Evolutionary conservation across 2,797 vertebrate genomes (phyloP), one percentile per base, ranked within the genome.

Genomic region (Octomys mimax): DNA sequence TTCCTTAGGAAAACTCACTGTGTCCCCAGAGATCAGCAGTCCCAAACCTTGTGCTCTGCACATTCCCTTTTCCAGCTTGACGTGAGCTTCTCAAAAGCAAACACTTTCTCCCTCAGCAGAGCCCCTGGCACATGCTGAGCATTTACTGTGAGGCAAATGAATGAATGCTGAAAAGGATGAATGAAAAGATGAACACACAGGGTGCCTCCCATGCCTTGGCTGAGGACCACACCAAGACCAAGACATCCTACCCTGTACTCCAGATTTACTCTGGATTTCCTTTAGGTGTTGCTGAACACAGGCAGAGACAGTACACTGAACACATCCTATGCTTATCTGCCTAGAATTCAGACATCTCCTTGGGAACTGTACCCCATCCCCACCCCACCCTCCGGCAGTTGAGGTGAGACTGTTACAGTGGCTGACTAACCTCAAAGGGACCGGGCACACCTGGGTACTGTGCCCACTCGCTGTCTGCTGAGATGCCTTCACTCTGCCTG

Each of bases 91-190:
- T 93, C 86, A 57, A 81, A 81, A 70, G 86, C 75, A 84, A 46
- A 24, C 66, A 46, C 54, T 68, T 87, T 82, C 78, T 36, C 87
- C 33, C 70, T 87, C 49, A 54, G 10, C 79, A 94, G 87, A 94
- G 61, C 57, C 19, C 49, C 46, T 82, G 83, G 62, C 70, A 68
- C 13, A 79, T 2, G 26, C 10, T 49, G 33, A 59, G 77, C 54
- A 79, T 26, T 92, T 75, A 68, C 78, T 78, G 85, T 19, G 39
- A 49, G 93, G 61, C 49, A n/a, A 85, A 22, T 73, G 73, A 90
- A 85, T 75, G 68, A 84, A 81, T 5, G 52, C 95, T 59, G 42
- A 59, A 87, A 94, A 80, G 59, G 68, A 61, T n/a, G 31, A 75
- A 62, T 52, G 64, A 80, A 91, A 33, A 90, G 54, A 64, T 49